phyloP scores from a whole-genome alignment of 2,113 vertebrate genomes.

The Lepus timidus region DNA sequence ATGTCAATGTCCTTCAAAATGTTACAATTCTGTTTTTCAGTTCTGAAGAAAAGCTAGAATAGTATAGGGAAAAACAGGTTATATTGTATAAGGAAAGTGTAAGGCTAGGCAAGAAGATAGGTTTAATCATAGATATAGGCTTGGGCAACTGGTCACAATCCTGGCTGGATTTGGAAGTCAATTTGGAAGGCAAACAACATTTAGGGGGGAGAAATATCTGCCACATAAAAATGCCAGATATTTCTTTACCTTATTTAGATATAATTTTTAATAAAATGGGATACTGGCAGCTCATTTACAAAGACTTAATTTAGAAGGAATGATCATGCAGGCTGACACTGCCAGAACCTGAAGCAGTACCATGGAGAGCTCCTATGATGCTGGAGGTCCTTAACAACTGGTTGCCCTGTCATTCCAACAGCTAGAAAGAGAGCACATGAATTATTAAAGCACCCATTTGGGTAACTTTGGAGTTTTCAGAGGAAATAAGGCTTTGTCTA shows the following conservation, averaged over 20 bases:
- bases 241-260: constrained; percentile 15
- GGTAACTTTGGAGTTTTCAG: background rate
- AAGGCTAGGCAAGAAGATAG: background rate
- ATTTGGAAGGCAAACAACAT: background rate
- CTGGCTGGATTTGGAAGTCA: background rate
- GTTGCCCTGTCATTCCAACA: background rate
- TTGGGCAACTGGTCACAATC: background rate
- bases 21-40: constrained; percentile 10
- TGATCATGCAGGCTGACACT: background rate
- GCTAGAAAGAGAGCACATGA: background rate
- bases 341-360: background rate
- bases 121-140: background rate
- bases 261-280: background rate
- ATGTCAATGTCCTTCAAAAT: background rate
- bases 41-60: constrained; percentile 33
- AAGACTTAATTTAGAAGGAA: background rate
- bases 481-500: background rate
- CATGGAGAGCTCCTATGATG: background rate
- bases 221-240: background rate
- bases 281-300: background rate
- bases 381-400: background rate
- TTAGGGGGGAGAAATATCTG: background rate
- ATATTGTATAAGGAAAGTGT: background rate
- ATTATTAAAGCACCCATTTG: background rate
- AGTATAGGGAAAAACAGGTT: background rate